A percentile compares a stretch with the other conserved stretches of the same genome.
Evolutionary conservation across 1,140 invertebrate species (phyloP).

Genomic region (Halictus rubicundus): DNA sequence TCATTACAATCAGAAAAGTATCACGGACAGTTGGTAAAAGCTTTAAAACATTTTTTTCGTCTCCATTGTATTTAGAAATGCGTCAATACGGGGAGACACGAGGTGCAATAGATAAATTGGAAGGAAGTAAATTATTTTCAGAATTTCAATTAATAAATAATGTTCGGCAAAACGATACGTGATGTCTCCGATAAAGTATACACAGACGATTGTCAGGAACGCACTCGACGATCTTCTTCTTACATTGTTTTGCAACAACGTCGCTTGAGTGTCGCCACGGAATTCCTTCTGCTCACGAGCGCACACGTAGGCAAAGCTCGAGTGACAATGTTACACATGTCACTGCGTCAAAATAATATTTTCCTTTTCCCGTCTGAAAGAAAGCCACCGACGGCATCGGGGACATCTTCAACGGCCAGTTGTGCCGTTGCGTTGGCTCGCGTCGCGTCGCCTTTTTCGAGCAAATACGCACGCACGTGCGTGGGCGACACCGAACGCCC

Average conservation of each 20-base stretch:
- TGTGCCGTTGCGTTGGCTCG: conserved; percentile 22
- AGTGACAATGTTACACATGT: conserved; percentile 34
- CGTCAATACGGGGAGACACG: too few species aligned
- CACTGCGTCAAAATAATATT: conserved; percentile 33
- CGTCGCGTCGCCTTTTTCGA: conserved; percentile 40
- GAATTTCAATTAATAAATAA: too few species aligned
- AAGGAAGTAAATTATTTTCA: too few species aligned
- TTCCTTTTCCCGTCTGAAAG: conserved; percentile 16
- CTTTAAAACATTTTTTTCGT: too few species aligned
- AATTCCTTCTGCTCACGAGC: neutral
- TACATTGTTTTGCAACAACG: neutral
- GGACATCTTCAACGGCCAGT: conserved; percentile 15
- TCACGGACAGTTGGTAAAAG: too few species aligned
- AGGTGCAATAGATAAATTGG: too few species aligned
- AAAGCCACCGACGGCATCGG: conserved; percentile 6
- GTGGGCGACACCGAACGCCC: conserved; percentile 48
- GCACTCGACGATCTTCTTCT: too few species aligned
- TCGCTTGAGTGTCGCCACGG: neutral
- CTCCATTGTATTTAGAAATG: too few species aligned
- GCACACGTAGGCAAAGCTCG: neutral
- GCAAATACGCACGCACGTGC: conserved; percentile 19
- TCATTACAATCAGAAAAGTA: too few species aligned
- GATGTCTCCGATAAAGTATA: neutral
- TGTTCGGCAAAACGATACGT: neutral
- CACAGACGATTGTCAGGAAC: neutral